Evolutionary conservation across 2,888 invertebrate genomes (phyloP), one percentile per base, ranked within the genome.

Genomic region (Merodon equestris): DNA sequence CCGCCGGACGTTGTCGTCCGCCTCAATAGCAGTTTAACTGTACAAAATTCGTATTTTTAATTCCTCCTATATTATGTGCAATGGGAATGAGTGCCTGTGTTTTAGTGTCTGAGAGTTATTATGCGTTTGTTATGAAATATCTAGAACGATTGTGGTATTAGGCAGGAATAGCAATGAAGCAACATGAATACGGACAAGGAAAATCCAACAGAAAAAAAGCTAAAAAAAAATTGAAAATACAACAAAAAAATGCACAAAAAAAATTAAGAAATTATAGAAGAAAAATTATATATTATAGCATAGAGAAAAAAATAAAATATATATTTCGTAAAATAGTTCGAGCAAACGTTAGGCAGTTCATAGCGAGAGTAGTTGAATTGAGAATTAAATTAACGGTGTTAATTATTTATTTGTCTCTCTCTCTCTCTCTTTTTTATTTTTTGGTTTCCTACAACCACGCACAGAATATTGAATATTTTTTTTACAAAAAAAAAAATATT

Each of bases 1-100:
- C 94, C 17, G 93, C 94, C 57, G 94, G 94, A 77, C 92, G 94
- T 85, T 95, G 94, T 84, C 87, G 94, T 82, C 89, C 88, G 79
- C 86, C 89, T 47, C 88, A 89, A 87, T 89, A 89, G 83, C 87
- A 86, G 83, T 85, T 84, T 82, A 82, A 84, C 81, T 81, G 74
- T 82, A 67, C 63, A 44, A 82, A 74, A 44, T 56, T 60, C 66
- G 60, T 61, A 57, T 71, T 82, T 54, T 57, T 75, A 64, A 75
- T 74, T 73, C 64, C 64, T 73, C 64, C 70, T 79, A 82, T 68
- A 67, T 82, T 73, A 68, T 73, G 63, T 74, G 72, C 68, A 82
- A 81, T 84, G 74, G 82, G 83, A 84, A 83, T 83, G 84, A 83
- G 84, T 83, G 84, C 84, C 84, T 83, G 83, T 77, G 82, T 84